Evolutionary conservation across 2,797 vertebrate species (phyloP), one percentile per base, ranked within the genome.

Genomic region (Oreortyx pictus): DNA sequence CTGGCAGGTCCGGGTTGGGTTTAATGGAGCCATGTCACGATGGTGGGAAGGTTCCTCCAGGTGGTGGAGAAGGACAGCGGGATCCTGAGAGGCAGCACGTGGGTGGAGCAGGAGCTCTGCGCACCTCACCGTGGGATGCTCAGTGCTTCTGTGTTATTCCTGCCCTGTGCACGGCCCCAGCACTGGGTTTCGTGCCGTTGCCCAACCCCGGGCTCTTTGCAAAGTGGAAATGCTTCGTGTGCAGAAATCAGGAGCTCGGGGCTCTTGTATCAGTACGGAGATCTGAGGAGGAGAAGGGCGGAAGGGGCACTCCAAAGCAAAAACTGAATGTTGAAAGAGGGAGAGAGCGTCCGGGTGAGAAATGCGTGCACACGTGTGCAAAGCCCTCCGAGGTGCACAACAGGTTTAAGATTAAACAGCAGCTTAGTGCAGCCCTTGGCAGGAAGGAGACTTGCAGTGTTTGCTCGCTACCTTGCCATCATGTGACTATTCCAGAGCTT

Each of bases 21-120:
- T 61, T 27, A 14, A 31, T 4, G 0, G 3, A 66, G 5, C 43
- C 10, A 39, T 7, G 4, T 7, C 0, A 0, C 2, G 1, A 61
- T 14, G 3, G 0, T 8, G 64, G 2, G 52, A 54, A 54, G 20
- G 15, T 61, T 25, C 37, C 86, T 33, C 8, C 65, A 27, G 73
- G 80, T 25, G 9, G 56, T 3, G 83, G 76, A 5, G 61, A 13
- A 12, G 80, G 46, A 2, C 11, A 66, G 49, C 14, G 35, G 41
- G n/a, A 59, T 86, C 57, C 52, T 77, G 33, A 41, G 44, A 18
- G 54, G 52, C 27, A 52, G 25, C 27, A 52, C 27, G 29, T 29
- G 50, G 16, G 9, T 52, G 27, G 27, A 52, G 29, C 52, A 54
- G 52, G 16, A 54, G 52, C 52, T 54, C 52, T 54, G 52, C 52